Conservation (phyloP, 2,113 vertebrate genomes). For the Myotis lucifugus region DNA sequence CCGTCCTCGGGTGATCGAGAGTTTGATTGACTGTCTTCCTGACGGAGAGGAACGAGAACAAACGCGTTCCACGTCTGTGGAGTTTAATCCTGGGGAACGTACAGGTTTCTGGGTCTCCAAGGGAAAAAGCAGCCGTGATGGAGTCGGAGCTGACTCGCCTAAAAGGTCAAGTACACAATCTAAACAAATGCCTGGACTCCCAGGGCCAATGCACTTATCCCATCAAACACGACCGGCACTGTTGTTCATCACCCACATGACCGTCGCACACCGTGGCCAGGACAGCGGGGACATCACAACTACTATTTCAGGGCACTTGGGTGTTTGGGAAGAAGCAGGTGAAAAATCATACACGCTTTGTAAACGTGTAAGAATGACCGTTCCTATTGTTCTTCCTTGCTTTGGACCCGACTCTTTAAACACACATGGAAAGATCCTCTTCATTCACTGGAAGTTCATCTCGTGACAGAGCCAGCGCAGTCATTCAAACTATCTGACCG, state of each 20-base stretch:
- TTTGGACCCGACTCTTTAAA: too few relatives aligned
- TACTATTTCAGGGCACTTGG: too few relatives aligned
- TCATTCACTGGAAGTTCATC: too few relatives aligned
- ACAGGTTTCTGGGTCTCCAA: neutral
- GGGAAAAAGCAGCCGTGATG: neutral
- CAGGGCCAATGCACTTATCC: neutral
- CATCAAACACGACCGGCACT: neutral
- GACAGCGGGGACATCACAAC: neutral
- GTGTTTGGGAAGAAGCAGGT: too few relatives aligned
- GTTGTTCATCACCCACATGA: neutral
- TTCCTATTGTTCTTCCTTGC: too few relatives aligned
- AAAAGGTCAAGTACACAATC: neutral
- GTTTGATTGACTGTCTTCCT: neutral
- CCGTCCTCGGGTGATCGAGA: neutral
- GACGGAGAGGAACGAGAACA: neutral
- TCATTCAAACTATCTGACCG: too few relatives aligned
- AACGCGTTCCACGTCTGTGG: neutral
- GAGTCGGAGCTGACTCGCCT: neutral
- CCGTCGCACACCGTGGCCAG: neutral
- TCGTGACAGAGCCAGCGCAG: too few relatives aligned
- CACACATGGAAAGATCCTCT: too few relatives aligned
- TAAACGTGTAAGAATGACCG: too few relatives aligned
- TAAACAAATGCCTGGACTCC: neutral
- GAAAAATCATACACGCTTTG: too few relatives aligned
- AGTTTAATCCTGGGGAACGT: constrained; percentile 23